Conservation (phyloP, 2,113 vertebrate genomes). For the Serinus canaria region DNA sequence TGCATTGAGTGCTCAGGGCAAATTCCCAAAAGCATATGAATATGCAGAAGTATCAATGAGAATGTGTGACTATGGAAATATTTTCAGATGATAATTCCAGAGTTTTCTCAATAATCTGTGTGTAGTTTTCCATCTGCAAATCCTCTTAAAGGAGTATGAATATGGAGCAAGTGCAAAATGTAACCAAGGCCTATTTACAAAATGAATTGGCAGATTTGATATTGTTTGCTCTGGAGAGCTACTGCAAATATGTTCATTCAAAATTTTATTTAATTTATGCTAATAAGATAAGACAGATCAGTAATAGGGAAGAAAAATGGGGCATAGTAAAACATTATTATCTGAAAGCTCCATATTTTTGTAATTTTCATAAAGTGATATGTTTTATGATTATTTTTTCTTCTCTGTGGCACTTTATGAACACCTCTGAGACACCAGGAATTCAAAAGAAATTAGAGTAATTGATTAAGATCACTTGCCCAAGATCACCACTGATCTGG, state of each 20-base stretch:
- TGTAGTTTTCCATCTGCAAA: constrained; percentile 52
- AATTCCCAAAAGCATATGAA: not conserved
- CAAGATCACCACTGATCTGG: not conserved
- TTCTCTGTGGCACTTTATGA: not conserved
- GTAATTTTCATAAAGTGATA: not conserved
- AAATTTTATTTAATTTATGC: constrained; percentile 46
- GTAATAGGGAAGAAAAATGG: not conserved
- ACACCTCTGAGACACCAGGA: not conserved
- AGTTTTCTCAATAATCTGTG: constrained; percentile 38
- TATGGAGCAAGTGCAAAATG: constrained; percentile 23
- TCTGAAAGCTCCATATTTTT: not conserved
- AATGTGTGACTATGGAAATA: not conserved
- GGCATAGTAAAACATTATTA: not conserved
- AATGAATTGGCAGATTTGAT: constrained; percentile 63
- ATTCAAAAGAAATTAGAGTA: not conserved
- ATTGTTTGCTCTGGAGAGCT: constrained; percentile 44
- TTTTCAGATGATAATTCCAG: not conserved
- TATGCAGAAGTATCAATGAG: not conserved
- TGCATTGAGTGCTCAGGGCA: not conserved
- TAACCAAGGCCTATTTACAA: constrained; percentile 42
- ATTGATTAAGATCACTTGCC: not conserved
- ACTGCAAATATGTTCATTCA: constrained; percentile 61
- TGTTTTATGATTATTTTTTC: not conserved
- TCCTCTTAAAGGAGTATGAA: constrained; percentile 55
- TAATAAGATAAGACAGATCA: constrained; percentile 49